Evolutionary conservation across 1,140 invertebrate genomes (phyloP).

Genomic region (Muscidifurax raptorellus): DNA sequence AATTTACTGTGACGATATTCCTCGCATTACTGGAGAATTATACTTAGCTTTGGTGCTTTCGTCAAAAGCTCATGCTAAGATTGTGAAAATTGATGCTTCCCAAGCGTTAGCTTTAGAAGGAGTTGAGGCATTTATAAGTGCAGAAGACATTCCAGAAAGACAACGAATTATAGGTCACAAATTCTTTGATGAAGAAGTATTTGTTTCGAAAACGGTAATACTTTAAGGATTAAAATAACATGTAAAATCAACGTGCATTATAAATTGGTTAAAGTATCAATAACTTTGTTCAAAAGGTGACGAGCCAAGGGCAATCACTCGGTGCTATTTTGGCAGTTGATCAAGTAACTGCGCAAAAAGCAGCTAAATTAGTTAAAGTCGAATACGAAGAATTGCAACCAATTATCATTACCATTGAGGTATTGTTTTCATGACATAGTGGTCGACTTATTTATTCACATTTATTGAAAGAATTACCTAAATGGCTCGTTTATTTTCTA

Average conservation of each 20-base stretch:
- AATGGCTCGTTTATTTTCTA: conserved; percentile 62
- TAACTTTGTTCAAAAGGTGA: conserved; percentile 49
- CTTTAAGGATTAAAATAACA: too few relatives aligned
- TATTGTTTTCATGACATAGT: conserved; percentile 49
- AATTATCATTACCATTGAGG: conserved; percentile 87
- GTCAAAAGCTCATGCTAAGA: conserved; percentile 85
- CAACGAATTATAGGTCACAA: conserved; percentile 84
- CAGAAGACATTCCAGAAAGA: conserved; percentile 80
- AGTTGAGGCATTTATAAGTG: conserved; percentile 83
- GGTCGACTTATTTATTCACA: neutral
- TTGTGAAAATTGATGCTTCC: conserved; percentile 82
- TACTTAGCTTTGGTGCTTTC: conserved; percentile 87
- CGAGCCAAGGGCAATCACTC: conserved; percentile 85
- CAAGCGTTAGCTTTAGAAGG: conserved; percentile 83
- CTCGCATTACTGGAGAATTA: conserved; percentile 81
- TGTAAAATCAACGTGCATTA: neutral
- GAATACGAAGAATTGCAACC: conserved; percentile 85
- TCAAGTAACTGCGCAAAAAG: conserved; percentile 84
- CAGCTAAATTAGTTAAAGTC: conserved; percentile 84
- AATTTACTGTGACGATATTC: conserved; percentile 93
- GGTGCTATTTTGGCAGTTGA: conserved; percentile 85
- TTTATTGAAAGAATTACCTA: neutral
- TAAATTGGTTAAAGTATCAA: neutral
- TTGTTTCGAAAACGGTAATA: conserved; percentile 78
- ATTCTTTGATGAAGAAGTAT: conserved; percentile 82